Percentiles rank a stretch among this genome's conserved stretches.
Conservation (phyloP, 2,888 invertebrate genomes). For the Limnephilus marmoratus region DNA sequence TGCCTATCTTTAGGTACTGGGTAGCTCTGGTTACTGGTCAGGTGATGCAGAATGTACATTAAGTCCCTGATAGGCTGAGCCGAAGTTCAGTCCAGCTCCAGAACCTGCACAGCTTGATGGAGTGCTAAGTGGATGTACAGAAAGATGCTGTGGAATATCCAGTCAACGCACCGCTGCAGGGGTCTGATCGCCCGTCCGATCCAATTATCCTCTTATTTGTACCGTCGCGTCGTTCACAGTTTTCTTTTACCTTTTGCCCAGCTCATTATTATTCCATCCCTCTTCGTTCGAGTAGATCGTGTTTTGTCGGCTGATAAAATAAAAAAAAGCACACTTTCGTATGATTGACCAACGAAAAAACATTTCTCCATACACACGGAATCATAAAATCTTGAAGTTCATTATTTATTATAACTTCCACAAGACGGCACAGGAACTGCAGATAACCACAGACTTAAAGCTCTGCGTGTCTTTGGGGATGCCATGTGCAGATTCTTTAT, state of each 20-base stretch:
- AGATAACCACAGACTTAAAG: no score
- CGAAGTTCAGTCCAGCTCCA: conserved; percentile 4
- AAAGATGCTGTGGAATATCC: conserved; percentile 47
- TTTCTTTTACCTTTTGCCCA: conserved; percentile 54
- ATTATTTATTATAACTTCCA: neutral
- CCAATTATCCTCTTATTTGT: conserved; percentile 66
- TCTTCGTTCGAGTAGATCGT: conserved; percentile 44
- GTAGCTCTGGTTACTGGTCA: neutral
- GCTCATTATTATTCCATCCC: conserved; percentile 61
- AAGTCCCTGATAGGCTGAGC: neutral
- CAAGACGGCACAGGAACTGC: neutral
- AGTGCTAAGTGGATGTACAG: conserved; percentile 38
- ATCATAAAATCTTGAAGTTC: neutral
- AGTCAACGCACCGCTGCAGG: conserved; percentile 59
- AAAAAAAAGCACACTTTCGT: conserved; percentile 44
- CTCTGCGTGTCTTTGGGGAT: no score
- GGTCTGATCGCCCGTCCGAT: conserved; percentile 64
- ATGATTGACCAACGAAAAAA: conserved; percentile 5
- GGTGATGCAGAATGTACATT: neutral
- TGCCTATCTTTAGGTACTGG: neutral
- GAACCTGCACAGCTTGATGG: conserved; percentile 35
- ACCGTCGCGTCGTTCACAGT: conserved; percentile 51
- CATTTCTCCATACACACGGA: neutral
- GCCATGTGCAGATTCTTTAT: neutral
- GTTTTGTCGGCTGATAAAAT: conserved; percentile 60